Evolutionary conservation across 2,113 vertebrate species (phyloP), one percentile per base, ranked within the genome.

Genomic region (Sturnira hondurensis): DNA sequence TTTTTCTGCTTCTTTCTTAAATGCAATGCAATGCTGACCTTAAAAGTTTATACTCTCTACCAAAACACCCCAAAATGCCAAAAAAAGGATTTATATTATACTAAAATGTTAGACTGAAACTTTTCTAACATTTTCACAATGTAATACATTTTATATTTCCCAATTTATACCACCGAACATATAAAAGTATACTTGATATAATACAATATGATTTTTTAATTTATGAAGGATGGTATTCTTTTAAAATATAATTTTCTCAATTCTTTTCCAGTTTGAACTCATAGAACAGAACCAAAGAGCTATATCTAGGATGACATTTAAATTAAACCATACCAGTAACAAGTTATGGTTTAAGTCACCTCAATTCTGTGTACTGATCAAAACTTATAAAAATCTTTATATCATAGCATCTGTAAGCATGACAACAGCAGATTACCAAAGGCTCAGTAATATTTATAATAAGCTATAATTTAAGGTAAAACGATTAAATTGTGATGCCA

Each of bases 11-110:
- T 93, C 95, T 93, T 94, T 86, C 92, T 96, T 96, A 47, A 41
- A 52, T 97, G 97, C 52, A 50, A 77, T 96, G 67, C 90, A 56
- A 47, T 84, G 36, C 3, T 85, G 11, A 81, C 67, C 45, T 91
- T 96, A 77, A 1, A 94, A 63, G 31, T 56, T 78, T 68, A 61
- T 16, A 4, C 19, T 58, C n/a, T 87, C 24, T 20, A 11, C 58
- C 24, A 61, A 10, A 17, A 31, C 38, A 67, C 2, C 20, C 20
- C 24, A 36, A 8, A 80, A 33, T 45, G 19, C 45, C 24, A 28
- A 94, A 58, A 63, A 97, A 95, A 45, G n/a, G 73, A 85, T 97
- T 96, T 88, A 2, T 0, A 24, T 94, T 97, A 71, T 90, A 65
- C 91, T 50, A 71, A 67, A 2, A 33, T 82, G 87, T 93, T 47